These are phyloP conservation scores for Pantherophis vulpinus DNA, from an alignment of 2,797 vertebrate species.

Conservation along the genomic window DNA sequence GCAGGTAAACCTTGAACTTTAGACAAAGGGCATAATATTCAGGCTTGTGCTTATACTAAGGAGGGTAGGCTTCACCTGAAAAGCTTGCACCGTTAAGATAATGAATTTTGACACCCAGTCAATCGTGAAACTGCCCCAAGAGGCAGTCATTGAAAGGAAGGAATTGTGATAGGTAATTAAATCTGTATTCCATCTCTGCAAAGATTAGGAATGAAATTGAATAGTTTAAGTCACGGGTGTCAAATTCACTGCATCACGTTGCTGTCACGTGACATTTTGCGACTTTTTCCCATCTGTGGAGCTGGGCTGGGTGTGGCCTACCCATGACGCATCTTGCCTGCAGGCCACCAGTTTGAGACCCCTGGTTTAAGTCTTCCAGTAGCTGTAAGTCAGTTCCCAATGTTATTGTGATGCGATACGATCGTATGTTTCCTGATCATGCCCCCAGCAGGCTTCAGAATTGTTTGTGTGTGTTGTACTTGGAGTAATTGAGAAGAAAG, in stretches of 20 bases:
- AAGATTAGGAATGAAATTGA: neutral
- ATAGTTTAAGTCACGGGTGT: neutral
- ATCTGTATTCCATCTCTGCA: neutral
- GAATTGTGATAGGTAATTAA: neutral
- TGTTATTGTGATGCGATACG: neutral
- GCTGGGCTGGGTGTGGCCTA: neutral
- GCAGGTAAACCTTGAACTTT: neutral
- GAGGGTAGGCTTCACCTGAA: neutral
- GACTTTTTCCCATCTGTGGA: accelerated
- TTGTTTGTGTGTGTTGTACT: neutral
- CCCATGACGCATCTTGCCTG: neutral
- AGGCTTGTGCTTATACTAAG: neutral
- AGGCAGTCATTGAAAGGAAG: neutral
- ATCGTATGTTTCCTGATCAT: neutral
- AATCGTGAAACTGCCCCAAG: neutral
- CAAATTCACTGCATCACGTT: neutral
- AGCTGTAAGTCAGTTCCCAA: neutral
- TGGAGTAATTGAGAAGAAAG: neutral
- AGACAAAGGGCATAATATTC: neutral
- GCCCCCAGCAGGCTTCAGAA: neutral
- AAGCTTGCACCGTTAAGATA: neutral
- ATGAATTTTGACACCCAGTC: neutral
- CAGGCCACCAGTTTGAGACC: neutral
- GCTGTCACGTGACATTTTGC: neutral
- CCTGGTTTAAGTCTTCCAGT: neutral